These are phyloP conservation scores for Rhinella marina DNA, from an alignment of 2,797 vertebrate species.

Conservation along the genomic window DNA sequence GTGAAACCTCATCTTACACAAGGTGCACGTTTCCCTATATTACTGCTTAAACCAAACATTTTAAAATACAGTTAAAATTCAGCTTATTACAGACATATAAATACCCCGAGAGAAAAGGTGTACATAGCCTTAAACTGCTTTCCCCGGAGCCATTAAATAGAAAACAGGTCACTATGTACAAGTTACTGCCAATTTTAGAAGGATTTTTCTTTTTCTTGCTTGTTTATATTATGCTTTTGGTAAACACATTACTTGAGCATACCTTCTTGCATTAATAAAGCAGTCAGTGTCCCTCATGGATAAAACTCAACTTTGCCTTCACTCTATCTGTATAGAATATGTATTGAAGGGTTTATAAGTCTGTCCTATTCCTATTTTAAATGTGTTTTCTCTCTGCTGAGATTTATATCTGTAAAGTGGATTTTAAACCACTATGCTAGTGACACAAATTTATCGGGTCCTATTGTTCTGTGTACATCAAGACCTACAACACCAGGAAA, in stretches of 20 bases:
- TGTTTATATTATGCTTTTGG: conserved; percentile 76
- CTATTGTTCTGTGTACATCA: conserved; percentile 45
- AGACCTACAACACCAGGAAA: conserved; percentile 48
- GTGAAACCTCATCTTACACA: neutral
- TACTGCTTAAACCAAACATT: conserved; percentile 16
- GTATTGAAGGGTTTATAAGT: conserved; percentile 55
- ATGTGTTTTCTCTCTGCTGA: conserved; percentile 44
- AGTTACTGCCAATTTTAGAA: conserved; percentile 75
- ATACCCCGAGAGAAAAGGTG: conserved; percentile 77
- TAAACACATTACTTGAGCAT: conserved; percentile 66
- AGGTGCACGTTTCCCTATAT: conserved; percentile 2
- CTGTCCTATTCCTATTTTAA: conserved; percentile 33
- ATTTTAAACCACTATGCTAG: conserved; percentile 51
- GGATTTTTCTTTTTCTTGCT: conserved; percentile 76
- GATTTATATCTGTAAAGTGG: conserved; percentile 47
- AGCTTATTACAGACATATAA: conserved; percentile 67
- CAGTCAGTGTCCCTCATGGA: conserved; percentile 52
- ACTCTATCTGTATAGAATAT: conserved; percentile 49
- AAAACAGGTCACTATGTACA: conserved; percentile 79
- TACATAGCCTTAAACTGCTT: conserved; percentile 74
- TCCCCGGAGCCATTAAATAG: conserved; percentile 80
- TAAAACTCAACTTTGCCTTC: conserved; percentile 47
- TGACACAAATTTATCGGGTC: conserved; percentile 45
- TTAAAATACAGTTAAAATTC: conserved; percentile 50
- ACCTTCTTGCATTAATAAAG: conserved; percentile 55